A percentile compares a stretch with the other conserved stretches of the same genome.
Evolutionary conservation across 2,113 vertebrate species (phyloP).

Genomic region (Oriolus oriolus): DNA sequence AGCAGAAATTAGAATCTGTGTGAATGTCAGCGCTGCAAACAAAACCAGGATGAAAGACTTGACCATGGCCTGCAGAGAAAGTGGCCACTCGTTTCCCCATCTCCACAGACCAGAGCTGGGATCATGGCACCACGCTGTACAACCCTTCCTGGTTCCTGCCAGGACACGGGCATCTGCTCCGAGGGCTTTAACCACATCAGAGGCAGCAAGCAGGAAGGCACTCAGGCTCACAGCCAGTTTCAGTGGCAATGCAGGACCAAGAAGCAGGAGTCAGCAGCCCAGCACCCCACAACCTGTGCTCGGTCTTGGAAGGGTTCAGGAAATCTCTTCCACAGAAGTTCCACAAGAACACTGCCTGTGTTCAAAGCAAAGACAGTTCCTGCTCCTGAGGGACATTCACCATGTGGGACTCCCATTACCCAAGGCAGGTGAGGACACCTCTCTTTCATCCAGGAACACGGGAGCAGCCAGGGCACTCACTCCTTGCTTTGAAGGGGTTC

Average conservation of each 20-base stretch:
- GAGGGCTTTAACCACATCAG: background rate
- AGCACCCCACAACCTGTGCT: background rate
- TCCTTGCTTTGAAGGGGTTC: background rate
- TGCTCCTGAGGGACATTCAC: background rate
- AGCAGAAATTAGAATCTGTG: background rate
- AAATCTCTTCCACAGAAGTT: background rate
- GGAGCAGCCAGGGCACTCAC: background rate
- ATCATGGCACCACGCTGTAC: rapidly evolving
- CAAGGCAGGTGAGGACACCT: background rate
- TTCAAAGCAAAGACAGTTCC: background rate
- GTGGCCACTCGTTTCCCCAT: background rate
- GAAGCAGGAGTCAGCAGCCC: background rate
- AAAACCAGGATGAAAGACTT: background rate
- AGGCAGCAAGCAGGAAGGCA: background rate
- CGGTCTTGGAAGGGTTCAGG: background rate
- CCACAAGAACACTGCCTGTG: background rate
- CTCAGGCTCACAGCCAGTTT: background rate
- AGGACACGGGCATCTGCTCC: background rate
- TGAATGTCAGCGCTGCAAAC: background rate
- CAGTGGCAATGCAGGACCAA: background rate
- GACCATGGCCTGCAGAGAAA: background rate
- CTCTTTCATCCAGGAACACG: background rate
- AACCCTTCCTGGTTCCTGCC: background rate
- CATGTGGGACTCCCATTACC: rapidly evolving
- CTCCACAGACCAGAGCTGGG: background rate